Evolutionary conservation across 2,113 vertebrate genomes (phyloP).

Genomic region (Myotis davidii): DNA sequence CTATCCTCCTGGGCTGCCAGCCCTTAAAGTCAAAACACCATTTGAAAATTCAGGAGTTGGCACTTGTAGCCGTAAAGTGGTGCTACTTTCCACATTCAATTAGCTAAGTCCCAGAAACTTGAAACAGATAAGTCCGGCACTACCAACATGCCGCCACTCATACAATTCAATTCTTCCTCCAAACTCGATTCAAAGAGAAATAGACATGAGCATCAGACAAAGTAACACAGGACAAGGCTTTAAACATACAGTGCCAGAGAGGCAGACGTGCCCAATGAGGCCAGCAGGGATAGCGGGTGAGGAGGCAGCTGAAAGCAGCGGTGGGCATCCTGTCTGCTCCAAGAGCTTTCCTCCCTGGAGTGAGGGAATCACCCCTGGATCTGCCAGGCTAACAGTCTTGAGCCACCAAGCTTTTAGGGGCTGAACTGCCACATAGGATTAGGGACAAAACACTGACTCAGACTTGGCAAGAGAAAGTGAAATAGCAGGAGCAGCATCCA

Average conservation of each 20-base stretch:
- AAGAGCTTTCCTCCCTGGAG: neutral
- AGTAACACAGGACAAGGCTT: constrained; percentile 67
- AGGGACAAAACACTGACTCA: neutral
- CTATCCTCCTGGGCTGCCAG: constrained; percentile 73
- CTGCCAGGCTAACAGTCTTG: constrained; percentile 69
- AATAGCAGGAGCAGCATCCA: neutral
- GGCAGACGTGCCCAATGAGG: neutral
- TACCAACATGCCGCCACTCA: constrained; percentile 91
- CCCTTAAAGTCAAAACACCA: constrained; percentile 68
- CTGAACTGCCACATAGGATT: constrained; percentile 50
- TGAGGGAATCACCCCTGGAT: neutral
- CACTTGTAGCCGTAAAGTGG: constrained; percentile 74
- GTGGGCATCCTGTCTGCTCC: constrained; percentile 19
- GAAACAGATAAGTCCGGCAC: constrained; percentile 88
- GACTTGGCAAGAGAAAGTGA: neutral
- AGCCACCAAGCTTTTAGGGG: constrained; percentile 62
- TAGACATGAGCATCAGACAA: constrained; percentile 61
- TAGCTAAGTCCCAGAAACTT: constrained; percentile 77
- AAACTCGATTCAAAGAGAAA: constrained; percentile 87
- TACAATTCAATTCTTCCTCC: constrained; percentile 88
- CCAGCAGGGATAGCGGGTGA: neutral
- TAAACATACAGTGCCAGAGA: constrained; percentile 30
- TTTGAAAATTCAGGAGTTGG: constrained; percentile 66
- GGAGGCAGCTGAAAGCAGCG: constrained; percentile 28
- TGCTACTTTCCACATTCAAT: constrained; percentile 83